Conservation (phyloP, 1,140 invertebrate genomes). For the Ladona fulva region DNA sequence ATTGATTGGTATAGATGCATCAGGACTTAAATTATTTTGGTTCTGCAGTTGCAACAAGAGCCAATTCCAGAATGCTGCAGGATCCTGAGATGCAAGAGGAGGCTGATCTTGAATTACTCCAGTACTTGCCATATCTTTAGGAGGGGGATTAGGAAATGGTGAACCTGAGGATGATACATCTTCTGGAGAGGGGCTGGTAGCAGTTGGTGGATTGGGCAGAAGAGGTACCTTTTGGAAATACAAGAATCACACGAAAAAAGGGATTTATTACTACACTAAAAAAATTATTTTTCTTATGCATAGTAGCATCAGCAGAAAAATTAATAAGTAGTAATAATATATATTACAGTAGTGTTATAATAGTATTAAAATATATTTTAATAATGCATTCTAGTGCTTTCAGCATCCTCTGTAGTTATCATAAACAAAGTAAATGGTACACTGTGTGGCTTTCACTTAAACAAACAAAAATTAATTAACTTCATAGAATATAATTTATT, state of each 20-base stretch:
- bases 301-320: too few relatives aligned
- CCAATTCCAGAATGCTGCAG: conserved; percentile 22
- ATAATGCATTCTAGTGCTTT: too few relatives aligned
- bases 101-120: not conserved
- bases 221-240: conserved; percentile 19
- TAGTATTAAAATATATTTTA: too few relatives aligned
- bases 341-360: too few relatives aligned
- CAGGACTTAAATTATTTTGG: conserved; percentile 7
- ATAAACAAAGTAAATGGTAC: too few relatives aligned
- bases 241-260: not conserved
- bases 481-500: too few relatives aligned
- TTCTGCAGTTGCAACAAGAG: conserved; percentile 20
- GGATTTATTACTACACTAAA: too few relatives aligned
- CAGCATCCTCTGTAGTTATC: too few relatives aligned
- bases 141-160: conserved; percentile 14
- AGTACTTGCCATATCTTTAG: conserved; percentile 15
- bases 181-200: conserved; percentile 20
- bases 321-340: too few relatives aligned
- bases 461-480: too few relatives aligned
- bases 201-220: conserved; percentile 20
- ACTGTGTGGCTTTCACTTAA: too few relatives aligned
- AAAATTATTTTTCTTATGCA: too few relatives aligned
- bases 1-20: conserved; percentile 13
- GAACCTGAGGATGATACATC: conserved; percentile 21
- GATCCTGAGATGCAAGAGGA: conserved; percentile 13